These are phyloP conservation scores for Platycnemis pennipes DNA, from an alignment of 2,888 invertebrate species.

Conservation along the genomic window DNA sequence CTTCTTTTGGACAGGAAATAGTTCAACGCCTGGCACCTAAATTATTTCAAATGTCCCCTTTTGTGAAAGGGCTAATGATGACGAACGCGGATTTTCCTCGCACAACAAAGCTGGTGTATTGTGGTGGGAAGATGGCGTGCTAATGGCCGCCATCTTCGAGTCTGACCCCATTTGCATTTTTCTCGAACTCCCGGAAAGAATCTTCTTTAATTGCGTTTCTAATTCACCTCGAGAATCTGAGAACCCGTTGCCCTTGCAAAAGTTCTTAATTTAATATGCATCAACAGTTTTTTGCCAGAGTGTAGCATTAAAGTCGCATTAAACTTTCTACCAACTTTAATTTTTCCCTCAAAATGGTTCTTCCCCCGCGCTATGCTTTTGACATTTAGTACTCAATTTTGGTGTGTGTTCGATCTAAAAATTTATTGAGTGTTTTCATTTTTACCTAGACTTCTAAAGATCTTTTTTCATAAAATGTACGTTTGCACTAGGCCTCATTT, in stretches of 20 bases:
- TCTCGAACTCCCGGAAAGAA: neutral
- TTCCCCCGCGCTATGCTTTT: too few relatives aligned
- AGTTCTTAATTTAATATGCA: neutral
- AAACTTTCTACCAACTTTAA: neutral
- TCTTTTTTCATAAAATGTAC: too few relatives aligned
- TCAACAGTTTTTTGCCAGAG: neutral
- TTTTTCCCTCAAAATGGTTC: neutral
- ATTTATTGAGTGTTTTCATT: too few relatives aligned
- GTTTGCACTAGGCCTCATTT: too few relatives aligned
- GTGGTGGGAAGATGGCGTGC: neutral
- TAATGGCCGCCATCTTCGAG: neutral
- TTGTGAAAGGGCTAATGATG: neutral
- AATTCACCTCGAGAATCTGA: neutral
- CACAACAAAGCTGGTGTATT: neutral
- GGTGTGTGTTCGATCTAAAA: too few relatives aligned
- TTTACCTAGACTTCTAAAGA: too few relatives aligned
- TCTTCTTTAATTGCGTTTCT: neutral
- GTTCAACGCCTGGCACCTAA: neutral
- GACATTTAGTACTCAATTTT: too few relatives aligned
- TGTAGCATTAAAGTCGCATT: conserved; percentile 15
- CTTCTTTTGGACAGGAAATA: neutral
- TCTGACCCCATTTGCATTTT: conserved; percentile 9
- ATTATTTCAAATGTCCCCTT: neutral
- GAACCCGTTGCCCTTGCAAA: neutral
- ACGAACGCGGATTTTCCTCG: neutral